A percentile compares a stretch with the other conserved stretches of the same genome.
These are phyloP conservation scores for Chaetops frenatus DNA, from an alignment of 2,113 vertebrate genomes.

Conservation along the genomic window DNA sequence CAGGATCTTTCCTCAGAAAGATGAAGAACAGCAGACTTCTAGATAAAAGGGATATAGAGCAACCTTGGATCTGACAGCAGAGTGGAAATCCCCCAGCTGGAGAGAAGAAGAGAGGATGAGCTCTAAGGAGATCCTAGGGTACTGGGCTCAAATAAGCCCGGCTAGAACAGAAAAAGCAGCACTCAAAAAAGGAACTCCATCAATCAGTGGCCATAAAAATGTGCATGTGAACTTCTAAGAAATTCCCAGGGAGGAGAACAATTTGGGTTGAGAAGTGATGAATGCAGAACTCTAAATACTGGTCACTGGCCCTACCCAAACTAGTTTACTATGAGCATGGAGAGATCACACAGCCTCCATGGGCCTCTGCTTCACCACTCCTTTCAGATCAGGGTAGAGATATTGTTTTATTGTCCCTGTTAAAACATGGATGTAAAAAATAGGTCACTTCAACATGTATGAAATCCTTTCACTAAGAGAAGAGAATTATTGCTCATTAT, in stretches of 20 bases:
- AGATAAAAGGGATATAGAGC: not conserved
- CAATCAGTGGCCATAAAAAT: not conserved
- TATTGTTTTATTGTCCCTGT: not conserved
- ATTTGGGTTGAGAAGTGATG: not conserved
- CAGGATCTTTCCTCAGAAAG: not conserved
- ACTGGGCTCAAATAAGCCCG: not conserved
- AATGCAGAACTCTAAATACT: not conserved
- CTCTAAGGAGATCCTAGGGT: not conserved
- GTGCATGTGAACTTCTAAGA: not conserved
- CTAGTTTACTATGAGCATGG: not conserved
- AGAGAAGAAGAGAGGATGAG: constrained; percentile 6
- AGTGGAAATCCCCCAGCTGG: constrained; percentile 34
- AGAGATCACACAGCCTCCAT: not conserved
- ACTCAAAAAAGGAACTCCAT: not conserved
- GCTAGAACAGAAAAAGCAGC: not conserved
- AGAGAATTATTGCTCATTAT: not conserved
- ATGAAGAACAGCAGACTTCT: not conserved
- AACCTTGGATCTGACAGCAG: not conserved
- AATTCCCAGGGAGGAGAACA: not conserved
- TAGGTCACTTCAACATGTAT: not conserved
- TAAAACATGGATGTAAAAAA: not conserved
- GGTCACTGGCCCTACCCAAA: not conserved
- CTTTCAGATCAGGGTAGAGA: not conserved
- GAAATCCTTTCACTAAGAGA: not conserved
- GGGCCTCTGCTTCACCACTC: not conserved